Base-by-base conservation (phyloP, 2,797 vertebrate species). In the Myioborus melanocephalus region DNA sequence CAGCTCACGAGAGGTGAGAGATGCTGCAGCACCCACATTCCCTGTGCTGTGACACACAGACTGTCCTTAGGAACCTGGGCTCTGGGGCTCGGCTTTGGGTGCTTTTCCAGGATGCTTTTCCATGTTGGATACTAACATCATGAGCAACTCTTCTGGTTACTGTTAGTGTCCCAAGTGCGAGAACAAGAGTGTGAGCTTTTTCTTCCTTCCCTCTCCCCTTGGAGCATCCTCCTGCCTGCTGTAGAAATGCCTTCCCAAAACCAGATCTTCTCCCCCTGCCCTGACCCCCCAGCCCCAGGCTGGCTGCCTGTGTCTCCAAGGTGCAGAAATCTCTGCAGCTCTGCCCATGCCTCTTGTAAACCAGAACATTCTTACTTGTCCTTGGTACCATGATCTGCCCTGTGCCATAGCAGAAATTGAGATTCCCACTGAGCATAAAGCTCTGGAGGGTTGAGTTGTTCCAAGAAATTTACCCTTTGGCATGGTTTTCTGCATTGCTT, bases 1-100 rank as follows among this genome's bases (percentile, higher is more conserved):
- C 93, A 97, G 37, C 96, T 97, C 49, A 96, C 95, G 0, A 92
- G 94, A 92, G 96, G 96, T 97, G 17, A 73, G 76, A n/a, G 66
- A 19, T 61, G 63, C 68, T 49, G 46, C 46, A 20, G 72, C 35
- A 18, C 34, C 5, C 14, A 12, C 2, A 1, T 53, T 77, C 41
- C 24, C 47, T 47, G 47, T 34, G 20, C 64, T 61, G 55, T 21
- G 47, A 22, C 14, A 6, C 11, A 41, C 41, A 47, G 37, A n/a
- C 57, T 28, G 22, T 47, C 64, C 8, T 44, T 43, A 47, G 27
- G 43, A 71, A 17, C 27, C 12, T 32, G 32, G 83, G 41, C 56
- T 49, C 14, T 27, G 43, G 53, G 76, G 15, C 5, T 14, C 35
- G 30, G 44, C 28, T 78, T 75, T 27, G 57, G 11, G 43, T 23